These are phyloP conservation scores for Orchesella cincta DNA, from an alignment of 1,140 invertebrate genomes.

Conservation along the genomic window DNA sequence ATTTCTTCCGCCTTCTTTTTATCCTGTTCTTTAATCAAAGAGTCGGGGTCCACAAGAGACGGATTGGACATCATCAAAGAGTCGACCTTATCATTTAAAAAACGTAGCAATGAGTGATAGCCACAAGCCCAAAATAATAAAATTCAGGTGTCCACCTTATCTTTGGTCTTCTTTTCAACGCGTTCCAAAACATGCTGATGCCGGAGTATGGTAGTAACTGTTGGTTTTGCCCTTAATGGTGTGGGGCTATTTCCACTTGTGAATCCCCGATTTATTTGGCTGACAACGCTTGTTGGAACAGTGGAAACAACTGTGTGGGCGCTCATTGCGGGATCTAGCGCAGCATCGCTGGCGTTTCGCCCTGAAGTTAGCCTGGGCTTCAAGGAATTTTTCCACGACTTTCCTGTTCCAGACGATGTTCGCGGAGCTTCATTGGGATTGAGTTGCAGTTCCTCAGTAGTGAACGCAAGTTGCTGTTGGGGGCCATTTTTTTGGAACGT, in stretches of 20 bases:
- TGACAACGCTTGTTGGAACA: too few species aligned
- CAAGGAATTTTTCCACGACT: not conserved
- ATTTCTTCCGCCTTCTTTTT: not conserved
- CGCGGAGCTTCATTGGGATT: too few species aligned
- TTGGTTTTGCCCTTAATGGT: not conserved
- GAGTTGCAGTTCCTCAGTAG: not conserved
- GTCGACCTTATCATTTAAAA: too few species aligned
- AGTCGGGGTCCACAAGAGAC: not conserved
- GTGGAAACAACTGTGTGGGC: not conserved
- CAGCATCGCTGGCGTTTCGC: not conserved
- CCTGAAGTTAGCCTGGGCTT: not conserved
- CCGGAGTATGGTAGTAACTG: constrained; percentile 4
- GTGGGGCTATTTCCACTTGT: too few species aligned
- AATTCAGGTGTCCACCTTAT: not conserved
- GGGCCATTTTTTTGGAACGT: not conserved
- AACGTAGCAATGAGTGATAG: too few species aligned
- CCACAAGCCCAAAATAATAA: too few species aligned
- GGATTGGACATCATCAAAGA: not conserved
- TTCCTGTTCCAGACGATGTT: too few species aligned
- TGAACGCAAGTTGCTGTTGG: not conserved
- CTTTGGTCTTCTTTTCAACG: not conserved
- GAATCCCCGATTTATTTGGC: too few species aligned
- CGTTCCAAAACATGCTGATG: not conserved
- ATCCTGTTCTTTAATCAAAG: not conserved
- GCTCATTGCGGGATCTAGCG: too few species aligned